Conservation (phyloP, 2,888 invertebrate genomes). For the Torymus auratus region DNA sequence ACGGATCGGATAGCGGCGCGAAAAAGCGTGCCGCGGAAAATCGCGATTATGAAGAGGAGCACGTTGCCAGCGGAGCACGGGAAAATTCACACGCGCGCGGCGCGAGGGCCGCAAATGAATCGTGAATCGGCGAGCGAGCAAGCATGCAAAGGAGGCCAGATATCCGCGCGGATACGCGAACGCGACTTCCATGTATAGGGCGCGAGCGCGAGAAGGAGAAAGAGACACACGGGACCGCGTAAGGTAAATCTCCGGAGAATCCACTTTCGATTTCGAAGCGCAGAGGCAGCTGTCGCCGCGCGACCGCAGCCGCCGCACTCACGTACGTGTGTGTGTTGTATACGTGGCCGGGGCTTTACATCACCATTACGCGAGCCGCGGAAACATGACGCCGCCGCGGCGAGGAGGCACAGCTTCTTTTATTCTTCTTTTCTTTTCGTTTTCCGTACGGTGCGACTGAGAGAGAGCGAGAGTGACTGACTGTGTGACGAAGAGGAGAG, state of each 20-base stretch:
- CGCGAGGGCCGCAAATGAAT: slow-evolving; percentile 58
- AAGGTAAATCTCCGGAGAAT: slow-evolving; percentile 61
- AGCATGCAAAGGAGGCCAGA: neutral
- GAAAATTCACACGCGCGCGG: slow-evolving; percentile 49
- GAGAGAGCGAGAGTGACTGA: too few species aligned
- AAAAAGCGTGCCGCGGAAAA: slow-evolving; percentile 38
- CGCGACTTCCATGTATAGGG: slow-evolving; percentile 6
- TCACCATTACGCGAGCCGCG: slow-evolving; percentile 29
- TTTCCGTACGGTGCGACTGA: neutral
- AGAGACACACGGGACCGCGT: too few species aligned
- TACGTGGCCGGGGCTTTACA: slow-evolving; percentile 12
- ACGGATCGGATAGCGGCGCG: too few species aligned
- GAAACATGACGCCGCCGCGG: slow-evolving; percentile 18
- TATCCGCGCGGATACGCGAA: slow-evolving; percentile 32
- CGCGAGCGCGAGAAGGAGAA: slow-evolving; percentile 59
- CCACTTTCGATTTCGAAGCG: slow-evolving; percentile 72
- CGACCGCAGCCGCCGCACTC: neutral
- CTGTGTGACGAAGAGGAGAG: too few species aligned
- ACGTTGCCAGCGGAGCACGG: neutral
- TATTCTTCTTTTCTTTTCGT: slow-evolving; percentile 2
- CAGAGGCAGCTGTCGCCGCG: slow-evolving; percentile 33
- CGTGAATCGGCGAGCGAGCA: slow-evolving; percentile 55
- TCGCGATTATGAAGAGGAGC: slow-evolving; percentile 46
- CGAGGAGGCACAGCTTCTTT: too few species aligned
- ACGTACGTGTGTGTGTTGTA: neutral